Base-by-base conservation (phyloP, 2,113 vertebrate species). In the Toxostoma redivivum region DNA sequence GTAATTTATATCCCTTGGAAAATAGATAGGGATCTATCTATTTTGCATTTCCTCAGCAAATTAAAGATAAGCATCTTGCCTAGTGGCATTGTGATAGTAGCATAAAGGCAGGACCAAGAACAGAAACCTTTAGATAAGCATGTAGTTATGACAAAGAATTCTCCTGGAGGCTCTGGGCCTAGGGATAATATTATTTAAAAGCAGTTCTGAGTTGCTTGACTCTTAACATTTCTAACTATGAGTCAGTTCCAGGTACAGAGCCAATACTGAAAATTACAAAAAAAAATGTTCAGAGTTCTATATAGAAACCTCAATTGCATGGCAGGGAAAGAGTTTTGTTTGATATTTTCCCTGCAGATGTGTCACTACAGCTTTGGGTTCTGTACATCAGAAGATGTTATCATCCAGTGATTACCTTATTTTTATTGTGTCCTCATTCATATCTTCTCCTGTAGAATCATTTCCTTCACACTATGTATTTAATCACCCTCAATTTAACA, bases 401-500 rank as follows among this genome's bases (percentile, higher is more conserved):
- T 60, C 53, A 71, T 74, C 64, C 80, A 86, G 3, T n/a, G 9
- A 86, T 78, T 67, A 56, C 33, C 44, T 95, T 86, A 81, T 58
- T 88, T 95, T 92, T 94, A 89, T 84, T 92, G 69, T 20, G 19
- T 47, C 31, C 64, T 71, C 73, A 91, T 90, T 85, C 44, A 24
- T 64, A 61, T 60, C 61, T 58, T 92, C 60, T 74, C 15, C 60
- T 35, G 78, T 44, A 28, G 40, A 91, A 78, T 74, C 0, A 60
- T 92, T 92, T 88, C 40, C 72, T 88, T 89, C 77, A 78, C 64
- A 42, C 35, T 50, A 37, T 31, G 24, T 71, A 64, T 84, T 94
- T 94, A 91, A 91, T 94, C 65, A 94, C 40, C 28, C 56, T 89
- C 89, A 95, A 76, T 95, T 94, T 97, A 95, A 94, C 86, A 81